Evolutionary conservation across 2,888 invertebrate species (phyloP).

Genomic region (Euproctis similis): DNA sequence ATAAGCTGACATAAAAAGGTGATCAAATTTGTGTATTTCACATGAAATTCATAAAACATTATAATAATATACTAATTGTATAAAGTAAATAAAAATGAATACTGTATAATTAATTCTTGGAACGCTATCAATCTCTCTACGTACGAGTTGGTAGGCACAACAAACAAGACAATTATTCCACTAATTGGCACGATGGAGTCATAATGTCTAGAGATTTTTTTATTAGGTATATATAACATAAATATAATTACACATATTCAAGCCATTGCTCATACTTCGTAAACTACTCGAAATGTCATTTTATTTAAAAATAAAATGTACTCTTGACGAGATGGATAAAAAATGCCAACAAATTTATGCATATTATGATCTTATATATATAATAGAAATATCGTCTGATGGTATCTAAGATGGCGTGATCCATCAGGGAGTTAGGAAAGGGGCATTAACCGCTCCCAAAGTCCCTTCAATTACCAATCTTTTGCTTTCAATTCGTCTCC

Average conservation of each 20-base stretch:
- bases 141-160: no score
- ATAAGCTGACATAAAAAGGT: no score
- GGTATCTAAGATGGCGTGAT: slow-evolving; percentile 57
- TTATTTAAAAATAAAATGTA: no score
- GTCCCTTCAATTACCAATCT: slow-evolving; percentile 71
- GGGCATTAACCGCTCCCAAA: slow-evolving; percentile 65
- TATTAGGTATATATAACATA: neutral
- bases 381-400: slow-evolving; percentile 44
- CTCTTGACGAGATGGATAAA: slow-evolving; percentile 14
- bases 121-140: neutral
- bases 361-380: no score
- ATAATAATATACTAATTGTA: neutral
- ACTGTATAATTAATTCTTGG: no score
- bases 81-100: no score
- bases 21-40: slow-evolving; percentile 43
- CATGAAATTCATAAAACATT: neutral
- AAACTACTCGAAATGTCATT: neutral
- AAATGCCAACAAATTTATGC: no score
- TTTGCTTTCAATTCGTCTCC: slow-evolving; percentile 72
- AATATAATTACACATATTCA: neutral
- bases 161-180: no score
- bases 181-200: neutral
- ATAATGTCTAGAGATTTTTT: neutral
- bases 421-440: slow-evolving; percentile 58
- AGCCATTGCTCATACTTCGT: neutral